Evolutionary conservation across 2,888 invertebrate genomes (phyloP).

Genomic region (Toxonevra muliebris): DNA sequence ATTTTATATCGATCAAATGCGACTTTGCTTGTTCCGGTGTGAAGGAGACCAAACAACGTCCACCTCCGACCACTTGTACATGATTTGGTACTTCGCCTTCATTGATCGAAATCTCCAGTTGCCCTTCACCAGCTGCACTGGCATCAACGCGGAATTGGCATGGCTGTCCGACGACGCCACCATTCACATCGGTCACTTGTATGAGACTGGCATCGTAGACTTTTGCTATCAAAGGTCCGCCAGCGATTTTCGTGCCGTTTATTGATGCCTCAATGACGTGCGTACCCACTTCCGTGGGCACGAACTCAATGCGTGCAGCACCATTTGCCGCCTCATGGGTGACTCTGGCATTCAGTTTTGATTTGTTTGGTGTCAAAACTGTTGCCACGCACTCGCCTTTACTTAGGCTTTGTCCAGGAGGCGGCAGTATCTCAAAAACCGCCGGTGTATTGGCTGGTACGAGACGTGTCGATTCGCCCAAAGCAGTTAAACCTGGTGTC

Average conservation of each 20-base stretch:
- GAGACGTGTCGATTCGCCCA: slow-evolving; percentile 87
- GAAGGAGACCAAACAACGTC: slow-evolving; percentile 92
- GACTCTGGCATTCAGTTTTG: slow-evolving; percentile 82
- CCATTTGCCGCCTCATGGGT: slow-evolving; percentile 83
- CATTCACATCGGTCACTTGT: slow-evolving; percentile 92
- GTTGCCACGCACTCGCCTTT: slow-evolving; percentile 72
- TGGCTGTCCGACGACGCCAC: slow-evolving; percentile 93
- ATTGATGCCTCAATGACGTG: slow-evolving; percentile 92
- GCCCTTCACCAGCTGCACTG: slow-evolving; percentile 97
- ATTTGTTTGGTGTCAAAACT: slow-evolving; percentile 84
- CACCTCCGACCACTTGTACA: slow-evolving; percentile 95
- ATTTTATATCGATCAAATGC: slow-evolving; percentile 94
- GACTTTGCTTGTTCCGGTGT: slow-evolving; percentile 91
- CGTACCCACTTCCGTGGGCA: slow-evolving; percentile 92
- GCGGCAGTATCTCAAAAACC: slow-evolving; percentile 78
- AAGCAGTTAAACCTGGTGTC: slow-evolving; percentile 77
- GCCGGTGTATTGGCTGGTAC: slow-evolving; percentile 91
- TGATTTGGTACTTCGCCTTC: slow-evolving; percentile 99
- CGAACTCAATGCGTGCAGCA: slow-evolving; percentile 90
- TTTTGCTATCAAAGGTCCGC: slow-evolving; percentile 91
- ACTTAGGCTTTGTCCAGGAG: slow-evolving; percentile 67
- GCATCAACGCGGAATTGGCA: slow-evolving; percentile 99
- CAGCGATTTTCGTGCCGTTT: slow-evolving; percentile 87
- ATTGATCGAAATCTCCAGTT: slow-evolving; percentile 98
- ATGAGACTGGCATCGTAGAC: slow-evolving; percentile 95